Evolutionary conservation across 2,888 invertebrate genomes (phyloP).

Genomic region (Bombylius major): DNA sequence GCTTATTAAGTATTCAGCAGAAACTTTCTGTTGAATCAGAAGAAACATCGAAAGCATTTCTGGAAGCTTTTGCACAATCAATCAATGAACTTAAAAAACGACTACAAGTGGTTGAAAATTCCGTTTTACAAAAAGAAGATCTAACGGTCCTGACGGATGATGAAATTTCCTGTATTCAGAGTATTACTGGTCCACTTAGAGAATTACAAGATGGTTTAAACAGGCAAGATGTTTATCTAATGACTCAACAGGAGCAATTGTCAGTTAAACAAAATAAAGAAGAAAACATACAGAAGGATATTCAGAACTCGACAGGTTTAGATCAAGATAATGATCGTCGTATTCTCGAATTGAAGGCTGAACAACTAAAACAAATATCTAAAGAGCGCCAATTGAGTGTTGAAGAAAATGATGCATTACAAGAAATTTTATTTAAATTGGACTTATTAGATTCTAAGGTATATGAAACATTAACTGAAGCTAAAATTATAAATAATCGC

Average conservation of each 20-base stretch:
- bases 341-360: neutral
- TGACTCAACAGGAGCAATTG: neutral
- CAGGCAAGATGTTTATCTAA: neutral
- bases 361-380: conserved; percentile 18
- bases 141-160: neutral
- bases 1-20: conserved; percentile 17
- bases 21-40: conserved; percentile 23
- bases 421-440: conserved; percentile 40
- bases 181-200: conserved; percentile 22
- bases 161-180: conserved; percentile 21
- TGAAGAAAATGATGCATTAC: conserved; percentile 33
- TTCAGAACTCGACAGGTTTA: neutral
- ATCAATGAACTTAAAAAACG: conserved; percentile 7
- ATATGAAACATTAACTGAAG: conserved; percentile 37
- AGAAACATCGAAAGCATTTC: conserved; percentile 2
- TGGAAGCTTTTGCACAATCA: neutral
- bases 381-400: conserved; percentile 37
- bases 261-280: no score
- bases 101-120: conserved; percentile 7
- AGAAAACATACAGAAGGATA: neutral
- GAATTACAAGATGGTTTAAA: conserved; percentile 16
- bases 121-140: conserved; percentile 2
- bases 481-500: conserved; percentile 14
- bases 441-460: conserved; percentile 43
- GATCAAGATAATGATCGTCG: neutral